Evolutionary conservation across 1,140 invertebrate genomes (phyloP).

Genomic region (Diorhabda sublineata): DNA sequence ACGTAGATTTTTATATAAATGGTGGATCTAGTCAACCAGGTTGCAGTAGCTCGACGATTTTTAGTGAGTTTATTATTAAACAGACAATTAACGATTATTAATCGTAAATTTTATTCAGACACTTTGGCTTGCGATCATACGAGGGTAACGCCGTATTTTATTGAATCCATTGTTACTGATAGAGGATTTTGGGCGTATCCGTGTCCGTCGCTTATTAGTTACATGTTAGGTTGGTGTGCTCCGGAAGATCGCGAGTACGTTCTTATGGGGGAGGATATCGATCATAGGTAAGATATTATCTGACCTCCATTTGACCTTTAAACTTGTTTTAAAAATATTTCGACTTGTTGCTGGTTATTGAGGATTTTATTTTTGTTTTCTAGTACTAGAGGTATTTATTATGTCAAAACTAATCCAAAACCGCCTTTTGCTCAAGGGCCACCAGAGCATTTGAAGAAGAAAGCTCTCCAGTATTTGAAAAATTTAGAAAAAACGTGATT

Average conservation of each 20-base stretch:
- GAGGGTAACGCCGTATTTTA: conserved; percentile 82
- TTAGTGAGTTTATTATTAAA: conserved; percentile 58
- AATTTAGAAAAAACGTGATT: background rate
- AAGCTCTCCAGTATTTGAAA: conserved; percentile 12
- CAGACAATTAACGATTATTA: too few species aligned
- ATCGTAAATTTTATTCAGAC: conserved; percentile 53
- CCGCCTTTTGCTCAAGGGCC: conserved; percentile 79
- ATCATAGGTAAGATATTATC: conserved; percentile 25
- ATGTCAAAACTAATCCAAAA: conserved; percentile 80
- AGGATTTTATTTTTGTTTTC: conserved; percentile 30
- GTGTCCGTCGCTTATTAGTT: conserved; percentile 73
- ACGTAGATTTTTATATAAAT: conserved; percentile 88
- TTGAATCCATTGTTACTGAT: conserved; percentile 75
- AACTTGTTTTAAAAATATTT: background rate
- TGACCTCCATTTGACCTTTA: background rate
- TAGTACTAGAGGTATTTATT: conserved; percentile 76
- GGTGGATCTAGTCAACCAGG: conserved; percentile 84
- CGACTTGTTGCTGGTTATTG: too few species aligned
- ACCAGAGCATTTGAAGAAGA: conserved; percentile 49
- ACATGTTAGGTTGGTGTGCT: conserved; percentile 75
- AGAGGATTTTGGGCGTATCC: conserved; percentile 78
- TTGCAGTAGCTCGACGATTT: conserved; percentile 71
- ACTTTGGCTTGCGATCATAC: conserved; percentile 82
- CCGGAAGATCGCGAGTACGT: conserved; percentile 72
- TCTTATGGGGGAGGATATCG: conserved; percentile 75